phyloP scores from a whole-genome alignment of 2,888 invertebrate genomes.

The Crematogaster levior region DNA sequence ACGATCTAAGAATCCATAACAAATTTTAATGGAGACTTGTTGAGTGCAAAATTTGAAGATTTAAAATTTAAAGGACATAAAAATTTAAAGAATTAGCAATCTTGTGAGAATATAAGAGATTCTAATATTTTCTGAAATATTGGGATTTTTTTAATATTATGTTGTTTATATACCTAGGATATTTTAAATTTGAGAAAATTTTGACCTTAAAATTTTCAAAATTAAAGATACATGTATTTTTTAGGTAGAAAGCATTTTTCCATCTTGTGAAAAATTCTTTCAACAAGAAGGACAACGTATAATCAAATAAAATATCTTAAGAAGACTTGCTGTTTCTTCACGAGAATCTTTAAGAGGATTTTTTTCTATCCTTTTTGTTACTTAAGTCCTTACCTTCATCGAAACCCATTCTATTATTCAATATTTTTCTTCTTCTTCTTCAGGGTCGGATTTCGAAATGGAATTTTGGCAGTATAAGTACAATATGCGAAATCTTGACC shows the following conservation, averaged over 20 bases:
- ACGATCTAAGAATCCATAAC: neutral
- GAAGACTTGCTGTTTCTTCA: slow-evolving; percentile 4
- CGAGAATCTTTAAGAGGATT: neutral
- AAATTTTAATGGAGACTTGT: neutral
- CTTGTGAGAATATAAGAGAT: neutral
- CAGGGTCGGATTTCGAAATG: neutral
- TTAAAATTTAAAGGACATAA: neutral
- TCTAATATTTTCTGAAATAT: neutral
- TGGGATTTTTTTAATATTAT: neutral
- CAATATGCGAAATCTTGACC: neutral
- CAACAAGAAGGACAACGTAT: neutral
- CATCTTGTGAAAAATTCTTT: neutral
- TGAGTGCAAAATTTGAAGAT: neutral
- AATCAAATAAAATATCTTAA: slow-evolving; percentile 12
- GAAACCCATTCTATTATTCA: slow-evolving; percentile 42
- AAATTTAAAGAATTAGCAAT: neutral
- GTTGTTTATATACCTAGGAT: neutral
- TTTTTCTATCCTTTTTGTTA: slow-evolving; percentile 28
- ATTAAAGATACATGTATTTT: neutral
- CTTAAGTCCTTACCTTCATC: slow-evolving; percentile 16
- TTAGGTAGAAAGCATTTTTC: neutral
- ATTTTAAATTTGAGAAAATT: neutral
- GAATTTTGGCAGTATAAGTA: neutral
- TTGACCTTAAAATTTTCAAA: neutral
- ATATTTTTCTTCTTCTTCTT: neutral